Percentiles rank a stretch among this genome's conserved stretches.
These are phyloP conservation scores for Galerucella nymphaeae DNA, from an alignment of 2,888 invertebrate species.

Conservation along the genomic window DNA sequence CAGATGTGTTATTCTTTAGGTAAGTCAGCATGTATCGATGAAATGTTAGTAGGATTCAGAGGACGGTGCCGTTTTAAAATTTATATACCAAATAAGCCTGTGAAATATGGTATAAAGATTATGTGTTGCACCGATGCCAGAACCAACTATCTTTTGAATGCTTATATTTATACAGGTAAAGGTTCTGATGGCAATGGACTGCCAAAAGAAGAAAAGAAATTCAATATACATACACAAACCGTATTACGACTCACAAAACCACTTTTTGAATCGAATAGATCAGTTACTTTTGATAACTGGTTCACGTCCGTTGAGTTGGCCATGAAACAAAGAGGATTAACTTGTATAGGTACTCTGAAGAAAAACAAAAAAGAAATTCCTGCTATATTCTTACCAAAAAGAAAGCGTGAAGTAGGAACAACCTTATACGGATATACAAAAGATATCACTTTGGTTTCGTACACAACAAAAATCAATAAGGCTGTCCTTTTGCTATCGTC, in stretches of 20 bases:
- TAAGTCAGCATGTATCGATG: slow-evolving; percentile 16
- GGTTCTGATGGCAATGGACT: slow-evolving; percentile 21
- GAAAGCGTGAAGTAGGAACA: slow-evolving; percentile 29
- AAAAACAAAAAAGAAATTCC: slow-evolving; percentile 44
- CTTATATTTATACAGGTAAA: background rate
- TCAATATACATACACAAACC: slow-evolving; percentile 28
- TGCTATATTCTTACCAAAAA: slow-evolving; percentile 28
- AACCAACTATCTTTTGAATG: slow-evolving; percentile 35
- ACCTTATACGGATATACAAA: slow-evolving; percentile 27
- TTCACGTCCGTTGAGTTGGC: slow-evolving; percentile 31
- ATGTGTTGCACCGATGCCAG: slow-evolving; percentile 37
- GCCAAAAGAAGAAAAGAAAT: slow-evolving; percentile 20
- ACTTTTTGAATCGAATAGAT: slow-evolving; percentile 20
- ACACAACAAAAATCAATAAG: slow-evolving; percentile 31
- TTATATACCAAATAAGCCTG: slow-evolving; percentile 30
- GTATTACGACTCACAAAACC: slow-evolving; percentile 30
- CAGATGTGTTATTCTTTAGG: slow-evolving; percentile 22
- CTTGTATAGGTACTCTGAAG: slow-evolving; percentile 35
- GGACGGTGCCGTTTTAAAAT: slow-evolving; percentile 31
- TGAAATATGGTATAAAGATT: slow-evolving; percentile 33
- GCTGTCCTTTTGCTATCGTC: slow-evolving; percentile 28
- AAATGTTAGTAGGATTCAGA: slow-evolving; percentile 23
- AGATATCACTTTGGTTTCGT: slow-evolving; percentile 31
- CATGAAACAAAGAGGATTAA: slow-evolving; percentile 33
- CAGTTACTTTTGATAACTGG: slow-evolving; percentile 35